Conservation (phyloP, 2,113 vertebrate species). For the Aix galericulata region DNA sequence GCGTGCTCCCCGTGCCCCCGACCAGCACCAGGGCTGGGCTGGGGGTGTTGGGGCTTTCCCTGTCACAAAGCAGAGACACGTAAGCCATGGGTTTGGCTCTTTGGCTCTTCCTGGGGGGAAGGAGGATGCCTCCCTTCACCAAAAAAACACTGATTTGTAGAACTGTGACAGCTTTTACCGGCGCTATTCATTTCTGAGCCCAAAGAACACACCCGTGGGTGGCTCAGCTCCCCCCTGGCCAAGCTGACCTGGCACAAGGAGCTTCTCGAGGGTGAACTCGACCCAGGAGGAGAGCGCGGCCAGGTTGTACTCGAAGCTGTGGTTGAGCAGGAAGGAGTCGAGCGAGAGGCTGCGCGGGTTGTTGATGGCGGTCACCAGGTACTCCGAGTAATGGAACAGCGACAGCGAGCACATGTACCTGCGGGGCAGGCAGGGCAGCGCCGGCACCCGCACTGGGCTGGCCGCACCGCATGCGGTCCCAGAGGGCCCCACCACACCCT, state of each 20-base stretch:
- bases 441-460: background rate
- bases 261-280: slow-evolving; percentile 93
- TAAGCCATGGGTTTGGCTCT: background rate
- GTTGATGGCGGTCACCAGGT: slow-evolving; percentile 94
- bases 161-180: background rate
- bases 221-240: too few species aligned
- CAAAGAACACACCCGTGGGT: fast-evolving
- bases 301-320: slow-evolving; percentile 94
- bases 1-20: background rate
- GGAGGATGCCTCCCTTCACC: background rate
- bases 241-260: slow-evolving; percentile 88
- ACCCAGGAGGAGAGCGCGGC: slow-evolving; percentile 95
- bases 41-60: background rate
- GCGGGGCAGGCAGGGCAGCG: background rate
- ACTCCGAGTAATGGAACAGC: slow-evolving; percentile 96
- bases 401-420: slow-evolving; percentile 98
- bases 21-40: background rate
- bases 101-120: background rate
- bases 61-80: fast-evolving
- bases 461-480: too few species aligned
- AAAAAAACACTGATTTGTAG: background rate
- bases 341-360: slow-evolving; percentile 94
- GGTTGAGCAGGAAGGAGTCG: slow-evolving; percentile 97
- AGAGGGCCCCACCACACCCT: too few species aligned
- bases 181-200: background rate